Evolutionary conservation across 2,888 invertebrate species (phyloP), one percentile per base, ranked within the genome.

Genomic region (Lochmaea crataegi): DNA sequence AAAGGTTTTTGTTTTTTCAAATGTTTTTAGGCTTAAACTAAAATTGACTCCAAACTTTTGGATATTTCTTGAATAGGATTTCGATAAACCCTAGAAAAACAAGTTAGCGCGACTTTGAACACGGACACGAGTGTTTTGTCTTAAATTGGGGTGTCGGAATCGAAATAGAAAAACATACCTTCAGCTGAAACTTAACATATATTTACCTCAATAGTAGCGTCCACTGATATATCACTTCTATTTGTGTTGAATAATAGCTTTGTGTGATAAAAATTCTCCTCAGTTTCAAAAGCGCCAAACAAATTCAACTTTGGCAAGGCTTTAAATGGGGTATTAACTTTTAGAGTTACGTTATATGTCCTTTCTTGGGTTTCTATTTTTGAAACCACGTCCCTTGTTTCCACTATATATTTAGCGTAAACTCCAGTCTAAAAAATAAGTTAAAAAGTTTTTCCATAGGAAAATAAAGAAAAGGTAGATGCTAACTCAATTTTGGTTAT

Each of bases 151-250:
- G 74, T 80, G 78, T 80, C 80, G 76, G 71, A 74, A 73, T 74
- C 72, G 74, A 77, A 80, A 80, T 78, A 77, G 75, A 79, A 77
- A 78, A 76, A 74, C 78, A 79, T 80, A 77, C 78, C 73, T 79
- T 69, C 76, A 75, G 16, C 76, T 64, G 75, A 78, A 75, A 77
- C 74, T 77, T 75, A 77, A 77, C 76, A 75, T 77, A 75, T 77
- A 80, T 79, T 83, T 85, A 91, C 90, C 88, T 91, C 90, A n/a
- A 90, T 82, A 22, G 88, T 87, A 38, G 89, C 89, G 45, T 86
- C 86, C 66, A 91, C 76, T 26, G 89, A 88, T 66, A 91, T 84
- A 72, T 84, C 83, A 66, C 89, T 89, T 70, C 88, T 84, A 32
- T 87, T 85, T 60, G 90, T 90, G 71, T 82, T 86, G 45, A 89